Evolutionary conservation across 2,888 invertebrate genomes (phyloP).

Genomic region (Amiota communis): DNA sequence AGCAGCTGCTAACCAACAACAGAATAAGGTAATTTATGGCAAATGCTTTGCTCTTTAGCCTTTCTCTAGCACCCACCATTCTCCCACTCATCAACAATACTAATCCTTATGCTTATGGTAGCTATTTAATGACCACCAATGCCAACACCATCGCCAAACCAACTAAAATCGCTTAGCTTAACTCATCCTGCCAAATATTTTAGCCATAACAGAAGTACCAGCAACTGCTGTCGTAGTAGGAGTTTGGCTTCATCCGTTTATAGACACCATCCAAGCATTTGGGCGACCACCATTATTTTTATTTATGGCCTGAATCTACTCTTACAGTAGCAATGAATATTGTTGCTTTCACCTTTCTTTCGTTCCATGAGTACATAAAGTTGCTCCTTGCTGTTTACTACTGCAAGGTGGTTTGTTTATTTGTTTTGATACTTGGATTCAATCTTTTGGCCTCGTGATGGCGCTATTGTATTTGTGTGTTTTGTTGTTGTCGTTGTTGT

Average conservation of each 20-base stretch:
- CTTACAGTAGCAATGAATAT: not conserved
- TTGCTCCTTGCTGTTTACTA: constrained; percentile 25
- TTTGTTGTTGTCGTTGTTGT: not conserved
- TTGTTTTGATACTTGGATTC: too few species aligned
- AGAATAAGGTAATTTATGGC: constrained; percentile 65
- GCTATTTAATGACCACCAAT: constrained; percentile 49
- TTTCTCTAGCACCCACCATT: not conserved
- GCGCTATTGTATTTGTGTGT: not conserved
- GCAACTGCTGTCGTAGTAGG: not conserved
- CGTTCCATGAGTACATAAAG: constrained; percentile 37
- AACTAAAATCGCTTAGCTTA: constrained; percentile 7
- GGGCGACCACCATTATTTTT: constrained; percentile 28
- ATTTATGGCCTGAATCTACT: constrained; percentile 48
- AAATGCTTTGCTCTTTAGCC: constrained; percentile 16
- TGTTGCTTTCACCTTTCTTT: not conserved
- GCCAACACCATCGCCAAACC: constrained; percentile 26
- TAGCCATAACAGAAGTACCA: too few species aligned
- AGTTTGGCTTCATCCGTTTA: not conserved
- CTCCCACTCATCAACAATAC: not conserved
- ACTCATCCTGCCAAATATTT: constrained; percentile 29
- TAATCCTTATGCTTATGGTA: constrained; percentile 61
- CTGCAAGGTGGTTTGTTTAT: not conserved
- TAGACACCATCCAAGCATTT: not conserved
- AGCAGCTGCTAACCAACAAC: constrained; percentile 63
- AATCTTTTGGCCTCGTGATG: not conserved